phyloP scores from a whole-genome alignment of 2,888 invertebrate genomes.

The Dryobotodes eremita region DNA sequence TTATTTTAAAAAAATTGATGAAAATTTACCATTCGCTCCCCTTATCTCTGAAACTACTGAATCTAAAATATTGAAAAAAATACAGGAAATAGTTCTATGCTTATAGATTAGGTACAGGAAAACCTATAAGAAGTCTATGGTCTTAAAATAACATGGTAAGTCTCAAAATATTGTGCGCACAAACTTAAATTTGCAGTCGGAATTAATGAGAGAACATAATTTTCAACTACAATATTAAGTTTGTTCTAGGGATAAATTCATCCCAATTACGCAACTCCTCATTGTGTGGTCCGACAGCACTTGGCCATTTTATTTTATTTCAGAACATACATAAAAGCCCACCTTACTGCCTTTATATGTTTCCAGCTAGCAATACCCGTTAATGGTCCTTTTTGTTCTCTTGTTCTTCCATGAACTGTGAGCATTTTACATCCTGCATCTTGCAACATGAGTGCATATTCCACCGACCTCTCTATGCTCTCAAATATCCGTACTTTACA shows the following conservation, averaged over 20 bases:
- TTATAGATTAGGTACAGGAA: not conserved
- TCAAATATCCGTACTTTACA: conserved; percentile 98
- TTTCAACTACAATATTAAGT: not conserved
- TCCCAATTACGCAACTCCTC: not conserved
- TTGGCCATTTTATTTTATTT: not conserved
- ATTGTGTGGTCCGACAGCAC: not conserved
- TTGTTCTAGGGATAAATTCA: not conserved
- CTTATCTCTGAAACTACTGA: not conserved
- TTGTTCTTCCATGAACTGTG: conserved; percentile 98
- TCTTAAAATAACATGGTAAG: not conserved
- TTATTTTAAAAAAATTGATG: not conserved
- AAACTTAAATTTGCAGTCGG: not conserved
- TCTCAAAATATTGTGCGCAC: not conserved
- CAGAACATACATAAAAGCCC: not conserved
- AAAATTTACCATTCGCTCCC: too few species aligned
- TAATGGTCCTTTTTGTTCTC: conserved; percentile 98
- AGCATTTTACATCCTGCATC: conserved; percentile 97
- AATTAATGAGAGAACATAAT: not conserved
- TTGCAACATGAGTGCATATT: conserved; percentile 98
- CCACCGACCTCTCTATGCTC: conserved; percentile 95
- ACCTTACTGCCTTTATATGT: conserved; percentile 97
- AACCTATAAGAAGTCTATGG: not conserved
- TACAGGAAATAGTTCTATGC: not conserved
- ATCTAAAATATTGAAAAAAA: not conserved
- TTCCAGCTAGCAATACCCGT: conserved; percentile 99